phyloP scores from a whole-genome alignment of 2,888 invertebrate genomes.

The Brachyptera putata region DNA sequence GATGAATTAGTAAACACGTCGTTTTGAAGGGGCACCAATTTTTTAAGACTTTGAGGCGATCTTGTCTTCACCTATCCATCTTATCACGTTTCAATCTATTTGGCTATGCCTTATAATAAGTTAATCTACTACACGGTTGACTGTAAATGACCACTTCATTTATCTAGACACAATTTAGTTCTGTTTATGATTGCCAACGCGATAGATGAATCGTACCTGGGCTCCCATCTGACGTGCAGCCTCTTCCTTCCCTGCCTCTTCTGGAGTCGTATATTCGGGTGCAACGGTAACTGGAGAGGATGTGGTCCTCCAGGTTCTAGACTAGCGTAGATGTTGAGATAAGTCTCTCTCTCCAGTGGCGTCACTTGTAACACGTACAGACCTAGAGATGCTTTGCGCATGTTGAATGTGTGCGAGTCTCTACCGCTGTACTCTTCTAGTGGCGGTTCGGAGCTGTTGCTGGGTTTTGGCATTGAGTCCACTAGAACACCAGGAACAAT shows the following conservation, averaged over 20 bases:
- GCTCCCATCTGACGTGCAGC: slow-evolving; percentile 31
- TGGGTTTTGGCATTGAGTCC: neutral
- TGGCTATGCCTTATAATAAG: too few relatives aligned
- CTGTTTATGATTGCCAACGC: too few relatives aligned
- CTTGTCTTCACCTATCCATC: too few relatives aligned
- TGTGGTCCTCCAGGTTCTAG: slow-evolving; percentile 26
- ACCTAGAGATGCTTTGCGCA: slow-evolving; percentile 33
- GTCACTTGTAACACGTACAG: slow-evolving; percentile 37
- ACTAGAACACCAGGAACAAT: too few relatives aligned
- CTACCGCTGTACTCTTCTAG: slow-evolving; percentile 37
- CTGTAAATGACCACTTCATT: too few relatives aligned
- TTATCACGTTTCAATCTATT: too few relatives aligned
- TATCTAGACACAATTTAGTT: too few relatives aligned
- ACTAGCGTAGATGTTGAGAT: slow-evolving; percentile 37
- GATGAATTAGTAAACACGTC: too few relatives aligned
- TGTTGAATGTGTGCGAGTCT: slow-evolving; percentile 35
- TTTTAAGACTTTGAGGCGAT: too few relatives aligned
- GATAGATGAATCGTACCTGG: too few relatives aligned
- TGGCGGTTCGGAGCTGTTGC: slow-evolving; percentile 9
- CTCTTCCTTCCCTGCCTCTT: slow-evolving; percentile 24
- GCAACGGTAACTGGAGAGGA: slow-evolving; percentile 23
- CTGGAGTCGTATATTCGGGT: slow-evolving; percentile 25
- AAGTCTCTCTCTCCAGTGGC: slow-evolving; percentile 36
- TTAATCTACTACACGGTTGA: too few relatives aligned
- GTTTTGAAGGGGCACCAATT: too few relatives aligned